Base-by-base conservation (phyloP, 1,140 invertebrate species). In the Ips typographus region DNA sequence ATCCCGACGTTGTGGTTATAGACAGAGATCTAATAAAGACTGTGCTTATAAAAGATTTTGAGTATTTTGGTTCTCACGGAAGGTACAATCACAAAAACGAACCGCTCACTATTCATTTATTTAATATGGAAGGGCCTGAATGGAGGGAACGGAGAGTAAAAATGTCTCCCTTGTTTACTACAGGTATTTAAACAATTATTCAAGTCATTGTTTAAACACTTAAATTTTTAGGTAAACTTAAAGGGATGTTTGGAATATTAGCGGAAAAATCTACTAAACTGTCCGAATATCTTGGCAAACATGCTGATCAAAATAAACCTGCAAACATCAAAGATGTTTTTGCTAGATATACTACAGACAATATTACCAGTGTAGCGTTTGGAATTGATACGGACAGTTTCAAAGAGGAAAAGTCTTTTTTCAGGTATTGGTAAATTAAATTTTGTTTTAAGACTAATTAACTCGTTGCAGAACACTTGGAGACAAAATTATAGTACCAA, bases 281-380 rank as follows among this genome's bases (percentile, higher is more conserved):
- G 75, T 1, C 81, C 81, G 39, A 84, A 83, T 62, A 79, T 75
- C 41, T 76, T 51, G 57, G 75, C 78, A 5, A 71, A 40, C 40
- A 63, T 39, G 51, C 49, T 0, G 44, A 39, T 77, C 52, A n/a
- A 36, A 51, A 58, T 6, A 59, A 67, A 7, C 80, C 76, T 6
- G 77, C 85, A 39, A 83, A 86, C 71, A 79, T 85, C 39, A 80
- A 84, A 76, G 80, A 83, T 69, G 47, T 84, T 0, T 73, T 84
- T 81, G 51, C 84, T 0, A 83, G 84, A 56, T 87, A 83, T 60
- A 82, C 84, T 0, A 85, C 82, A 5, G 85, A 87, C 71, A 81
- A 85, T 3, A 87, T 87, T 66, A 85, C 83, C 1, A 82, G 82
- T 0, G 84, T 82, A 61, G 85, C 83, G 4, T 88, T 88, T 77